phyloP scores from a whole-genome alignment of 2,888 invertebrate genomes.

The Bugulina stolonifera region DNA sequence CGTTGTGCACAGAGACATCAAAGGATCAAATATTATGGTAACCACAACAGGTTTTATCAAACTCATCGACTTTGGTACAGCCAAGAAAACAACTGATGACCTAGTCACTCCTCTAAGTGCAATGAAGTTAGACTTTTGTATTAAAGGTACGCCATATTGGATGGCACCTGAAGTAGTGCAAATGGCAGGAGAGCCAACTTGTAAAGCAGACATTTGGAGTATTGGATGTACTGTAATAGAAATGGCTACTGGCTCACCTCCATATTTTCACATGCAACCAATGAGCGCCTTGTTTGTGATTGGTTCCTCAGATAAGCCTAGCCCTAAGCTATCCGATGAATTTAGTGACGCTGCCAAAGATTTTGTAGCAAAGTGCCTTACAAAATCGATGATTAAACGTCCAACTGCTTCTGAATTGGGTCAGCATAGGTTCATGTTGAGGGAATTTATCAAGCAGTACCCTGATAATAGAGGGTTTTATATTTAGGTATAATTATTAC shows the following conservation, averaged over 20 bases:
- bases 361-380: neutral
- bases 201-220: constrained; percentile 15
- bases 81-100: constrained; percentile 21
- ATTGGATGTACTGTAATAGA: constrained; percentile 21
- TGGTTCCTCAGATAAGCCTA: constrained; percentile 5
- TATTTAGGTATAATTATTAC: neutral
- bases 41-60: constrained; percentile 9
- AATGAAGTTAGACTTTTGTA: constrained; percentile 26
- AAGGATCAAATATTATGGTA: constrained; percentile 22
- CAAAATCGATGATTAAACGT: constrained; percentile 30
- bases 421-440: constrained; percentile 38
- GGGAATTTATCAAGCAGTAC: constrained; percentile 22
- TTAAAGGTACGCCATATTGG: constrained; percentile 23
- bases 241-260: constrained; percentile 19
- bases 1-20: constrained; percentile 25
- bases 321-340: constrained; percentile 7
- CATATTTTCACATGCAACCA: constrained; percentile 25
- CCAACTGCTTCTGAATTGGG: constrained; percentile 42
- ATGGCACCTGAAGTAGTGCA: constrained; percentile 23
- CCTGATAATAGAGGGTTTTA: constrained; percentile 19
- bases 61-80: constrained; percentile 25
- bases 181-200: constrained; percentile 16
- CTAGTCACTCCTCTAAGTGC: constrained; percentile 19
- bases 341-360: constrained; percentile 8
- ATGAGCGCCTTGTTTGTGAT: constrained; percentile 20